Conservation (phyloP, 2,797 vertebrate species). For the Percopsis omiscomaycus region DNA sequence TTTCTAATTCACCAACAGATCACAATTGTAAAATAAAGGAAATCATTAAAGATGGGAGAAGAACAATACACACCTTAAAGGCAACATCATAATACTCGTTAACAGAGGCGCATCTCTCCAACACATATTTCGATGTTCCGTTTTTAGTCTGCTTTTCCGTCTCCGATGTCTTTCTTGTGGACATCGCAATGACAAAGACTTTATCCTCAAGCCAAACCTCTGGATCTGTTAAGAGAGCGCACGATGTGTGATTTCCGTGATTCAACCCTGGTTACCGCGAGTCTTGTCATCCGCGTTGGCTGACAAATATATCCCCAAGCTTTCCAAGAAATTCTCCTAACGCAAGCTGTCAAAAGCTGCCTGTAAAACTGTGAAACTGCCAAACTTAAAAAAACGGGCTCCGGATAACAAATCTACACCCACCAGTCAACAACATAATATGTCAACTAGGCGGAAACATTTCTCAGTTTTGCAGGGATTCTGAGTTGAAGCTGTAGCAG, state of each 20-base stretch:
- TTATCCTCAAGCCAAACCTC: constrained; percentile 7
- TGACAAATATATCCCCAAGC: constrained; percentile 29
- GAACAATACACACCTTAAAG: constrained; percentile 79
- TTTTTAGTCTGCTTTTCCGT: constrained; percentile 76
- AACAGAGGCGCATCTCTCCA: constrained; percentile 81
- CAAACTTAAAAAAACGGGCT: constrained; percentile 43
- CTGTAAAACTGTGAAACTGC: constrained; percentile 7
- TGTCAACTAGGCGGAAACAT: constrained; percentile 61
- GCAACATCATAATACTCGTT: constrained; percentile 82
- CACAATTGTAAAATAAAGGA: background rate
- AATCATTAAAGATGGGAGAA: constrained; percentile 15
- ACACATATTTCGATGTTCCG: constrained; percentile 78
- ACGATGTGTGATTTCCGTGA: constrained; percentile 41
- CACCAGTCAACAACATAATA: constrained; percentile 25
- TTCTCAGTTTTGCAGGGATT: constrained; percentile 31
- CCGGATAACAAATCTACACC: constrained; percentile 17
- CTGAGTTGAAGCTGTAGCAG: background rate
- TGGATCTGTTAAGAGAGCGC: constrained; percentile 52
- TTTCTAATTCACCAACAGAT: background rate
- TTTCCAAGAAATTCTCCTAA: constrained; percentile 21
- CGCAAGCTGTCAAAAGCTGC: constrained; percentile 5
- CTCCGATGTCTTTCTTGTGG: constrained; percentile 71
- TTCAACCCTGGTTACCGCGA: constrained; percentile 59
- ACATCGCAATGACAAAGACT: constrained; percentile 68
- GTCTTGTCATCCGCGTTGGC: constrained; percentile 58